phyloP scores from a whole-genome alignment of 2,888 invertebrate genomes.

The Gerris lacustris region DNA sequence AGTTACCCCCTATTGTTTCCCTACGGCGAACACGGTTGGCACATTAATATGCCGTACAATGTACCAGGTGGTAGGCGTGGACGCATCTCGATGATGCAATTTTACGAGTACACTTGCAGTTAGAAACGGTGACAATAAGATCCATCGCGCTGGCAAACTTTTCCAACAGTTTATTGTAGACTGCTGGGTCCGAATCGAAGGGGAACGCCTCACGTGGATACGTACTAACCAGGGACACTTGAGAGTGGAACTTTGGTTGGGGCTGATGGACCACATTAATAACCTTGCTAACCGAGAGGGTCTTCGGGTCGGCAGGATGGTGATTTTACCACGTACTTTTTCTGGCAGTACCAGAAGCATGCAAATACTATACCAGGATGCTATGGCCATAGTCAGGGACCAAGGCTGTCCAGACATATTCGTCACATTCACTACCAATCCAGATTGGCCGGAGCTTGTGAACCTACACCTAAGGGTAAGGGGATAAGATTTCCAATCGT shows the following conservation, averaged over 20 bases:
- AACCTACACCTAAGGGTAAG: not conserved
- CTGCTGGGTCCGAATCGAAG: not conserved
- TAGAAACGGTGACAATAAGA: not conserved
- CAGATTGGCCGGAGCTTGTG: not conserved
- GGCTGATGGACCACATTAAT: not conserved
- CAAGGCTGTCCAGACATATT: not conserved
- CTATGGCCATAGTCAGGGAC: not conserved
- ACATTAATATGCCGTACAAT: not conserved
- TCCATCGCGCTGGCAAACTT: not conserved
- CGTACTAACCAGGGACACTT: not conserved
- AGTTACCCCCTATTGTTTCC: not conserved
- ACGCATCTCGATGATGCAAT: not conserved
- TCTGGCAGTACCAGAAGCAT: not conserved
- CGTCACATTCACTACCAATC: not conserved
- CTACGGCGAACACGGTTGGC: constrained; percentile 2
- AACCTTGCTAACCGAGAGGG: not conserved
- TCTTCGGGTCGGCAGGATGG: not conserved
- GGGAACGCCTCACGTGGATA: not conserved
- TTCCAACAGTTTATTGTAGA: not conserved
- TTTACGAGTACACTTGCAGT: not conserved
- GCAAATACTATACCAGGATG: not conserved
- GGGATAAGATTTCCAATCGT: not conserved
- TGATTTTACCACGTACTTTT: not conserved
- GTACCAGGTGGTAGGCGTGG: not conserved
- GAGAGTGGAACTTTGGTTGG: not conserved